phyloP scores from a whole-genome alignment of 2,888 invertebrate species.

The Eutolmus rufibarbis region DNA sequence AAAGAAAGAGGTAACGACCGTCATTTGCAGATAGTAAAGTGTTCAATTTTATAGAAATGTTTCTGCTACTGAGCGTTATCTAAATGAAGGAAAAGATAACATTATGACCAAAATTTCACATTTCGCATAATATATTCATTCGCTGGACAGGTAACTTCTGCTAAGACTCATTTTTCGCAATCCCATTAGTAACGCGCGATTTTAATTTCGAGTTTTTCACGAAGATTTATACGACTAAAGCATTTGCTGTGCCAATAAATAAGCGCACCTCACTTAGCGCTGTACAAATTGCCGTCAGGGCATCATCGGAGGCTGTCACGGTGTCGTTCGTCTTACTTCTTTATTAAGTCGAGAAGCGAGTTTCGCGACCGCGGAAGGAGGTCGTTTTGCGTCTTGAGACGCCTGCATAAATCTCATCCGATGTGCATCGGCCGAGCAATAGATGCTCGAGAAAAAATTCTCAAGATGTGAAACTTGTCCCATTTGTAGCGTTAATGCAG shows the following conservation, averaged over 20 bases:
- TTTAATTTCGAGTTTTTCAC: background rate
- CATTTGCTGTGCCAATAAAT: background rate
- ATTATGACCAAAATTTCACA: background rate
- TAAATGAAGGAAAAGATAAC: background rate
- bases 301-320: background rate
- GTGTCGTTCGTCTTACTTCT: background rate
- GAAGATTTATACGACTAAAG: background rate
- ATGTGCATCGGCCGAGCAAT: too few species aligned
- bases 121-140: background rate
- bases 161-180: background rate
- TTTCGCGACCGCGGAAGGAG: background rate
- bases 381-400: background rate
- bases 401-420: background rate
- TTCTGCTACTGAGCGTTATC: background rate
- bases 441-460: background rate
- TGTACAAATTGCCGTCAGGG: background rate
- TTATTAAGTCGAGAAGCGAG: background rate
- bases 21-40: background rate
- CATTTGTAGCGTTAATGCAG: background rate
- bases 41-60: background rate
- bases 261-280: background rate
- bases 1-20: background rate
- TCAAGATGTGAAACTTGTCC: conserved; percentile 13
- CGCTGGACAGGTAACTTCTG: background rate
- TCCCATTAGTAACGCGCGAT: background rate